Base-by-base conservation (phyloP, 2,888 invertebrate species). In the Polia nebulosa region DNA sequence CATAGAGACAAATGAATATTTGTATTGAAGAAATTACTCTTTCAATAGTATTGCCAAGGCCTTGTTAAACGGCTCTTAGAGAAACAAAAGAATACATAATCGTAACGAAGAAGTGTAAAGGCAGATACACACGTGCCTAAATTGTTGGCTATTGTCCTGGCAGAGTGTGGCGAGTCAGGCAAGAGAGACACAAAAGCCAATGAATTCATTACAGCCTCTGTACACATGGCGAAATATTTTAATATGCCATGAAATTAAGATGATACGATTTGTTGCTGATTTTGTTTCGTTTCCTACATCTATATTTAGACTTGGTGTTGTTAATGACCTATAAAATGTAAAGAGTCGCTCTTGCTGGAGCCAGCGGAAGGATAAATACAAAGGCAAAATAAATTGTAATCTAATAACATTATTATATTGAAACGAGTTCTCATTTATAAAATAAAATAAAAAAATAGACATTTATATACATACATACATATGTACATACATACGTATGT, bases 21-120 rank as follows among this genome's bases (percentile, higher is more conserved):
- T 88, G 82, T 89, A 83, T 87, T 83, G 88, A 90, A 89, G 87
- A 92, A 90, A 90, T 84, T 82, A 86, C 83, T 85, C 82, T 87
- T 85, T 90, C 85, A 89, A 89, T 89, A 87, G 86, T 88, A 84
- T 84, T 87, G 85, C 84, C 93, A 94, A 94, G 94, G 92, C 76
- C 88, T 85, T 78, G 67, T 78, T 88, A 88, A 93, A 93, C 91
- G 87, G 90, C 86, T 87, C 78, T 83, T 84, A 81, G 45, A 72
- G 76, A 88, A 89, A 95, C 95, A 95, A 95, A 93, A 93, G 94
- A 95, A 94, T 94, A 81, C 88, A 91, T 93, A 92, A 94, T 92
- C 78, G 78, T 81, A 84, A 78, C 80, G 78, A 67, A 78, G 56
- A 63, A 76, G 60, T 74, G 57, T 83, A 74, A 70, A 78, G 63